These are phyloP conservation scores for Falco columbarius DNA, from an alignment of 2,797 vertebrate species.

Conservation along the genomic window DNA sequence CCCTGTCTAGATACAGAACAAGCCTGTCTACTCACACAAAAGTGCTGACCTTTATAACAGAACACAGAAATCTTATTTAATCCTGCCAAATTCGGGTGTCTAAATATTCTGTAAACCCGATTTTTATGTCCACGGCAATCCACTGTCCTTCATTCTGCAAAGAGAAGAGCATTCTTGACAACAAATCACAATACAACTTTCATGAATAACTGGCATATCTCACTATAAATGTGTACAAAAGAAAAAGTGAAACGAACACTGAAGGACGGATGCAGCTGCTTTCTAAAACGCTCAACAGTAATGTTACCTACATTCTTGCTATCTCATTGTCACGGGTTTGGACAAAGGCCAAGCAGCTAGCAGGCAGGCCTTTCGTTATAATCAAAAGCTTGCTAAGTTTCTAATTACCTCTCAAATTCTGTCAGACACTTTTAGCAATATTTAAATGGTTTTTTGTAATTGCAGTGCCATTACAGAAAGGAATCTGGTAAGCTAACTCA, in stretches of 20 bases:
- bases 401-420: conserved; percentile 7
- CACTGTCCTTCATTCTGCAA: neutral
- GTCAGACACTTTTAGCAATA: neutral
- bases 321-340: neutral
- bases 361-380: neutral
- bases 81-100: neutral
- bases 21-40: neutral
- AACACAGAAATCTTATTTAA: neutral
- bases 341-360: neutral
- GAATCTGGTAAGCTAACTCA: neutral
- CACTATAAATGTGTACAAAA: neutral
- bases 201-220: neutral
- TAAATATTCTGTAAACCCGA: neutral
- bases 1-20: neutral
- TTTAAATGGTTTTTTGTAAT: neutral
- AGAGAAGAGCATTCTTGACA: neutral
- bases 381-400: conserved; percentile 2
- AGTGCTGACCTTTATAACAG: neutral
- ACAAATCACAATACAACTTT: neutral
- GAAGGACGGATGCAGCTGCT: neutral
- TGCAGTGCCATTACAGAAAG: neutral
- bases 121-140: neutral
- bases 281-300: neutral
- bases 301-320: neutral
- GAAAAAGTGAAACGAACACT: neutral